These are phyloP conservation scores for Cantharis flavilabris DNA, from an alignment of 2,888 invertebrate genomes.

Conservation along the genomic window DNA sequence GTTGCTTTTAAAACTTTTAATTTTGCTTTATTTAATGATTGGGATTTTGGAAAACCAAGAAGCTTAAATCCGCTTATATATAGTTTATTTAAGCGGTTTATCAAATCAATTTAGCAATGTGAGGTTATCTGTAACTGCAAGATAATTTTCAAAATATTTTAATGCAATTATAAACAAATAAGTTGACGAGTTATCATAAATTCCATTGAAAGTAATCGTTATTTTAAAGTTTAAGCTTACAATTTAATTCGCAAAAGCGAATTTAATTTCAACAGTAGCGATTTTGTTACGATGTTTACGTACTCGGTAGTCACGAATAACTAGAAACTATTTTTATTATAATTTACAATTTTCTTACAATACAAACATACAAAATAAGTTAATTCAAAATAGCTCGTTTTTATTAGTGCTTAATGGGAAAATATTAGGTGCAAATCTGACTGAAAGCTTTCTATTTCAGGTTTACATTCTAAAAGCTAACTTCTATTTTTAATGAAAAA, in stretches of 20 bases:
- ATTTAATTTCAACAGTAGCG: neutral
- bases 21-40: neutral
- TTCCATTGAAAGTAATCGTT: neutral
- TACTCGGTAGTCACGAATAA: neutral
- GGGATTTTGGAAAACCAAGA: neutral
- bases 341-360: neutral
- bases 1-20: constrained; percentile 21
- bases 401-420: neutral
- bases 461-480: neutral
- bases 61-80: neutral
- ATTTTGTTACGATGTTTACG: neutral
- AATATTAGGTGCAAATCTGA: neutral
- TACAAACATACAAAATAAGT: neutral
- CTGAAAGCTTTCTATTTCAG: neutral
- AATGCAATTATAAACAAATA: neutral
- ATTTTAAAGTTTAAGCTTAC: neutral
- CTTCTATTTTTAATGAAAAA: neutral
- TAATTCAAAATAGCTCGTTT: neutral
- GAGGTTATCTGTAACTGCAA: neutral
- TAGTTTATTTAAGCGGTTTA: neutral
- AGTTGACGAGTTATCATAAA: neutral
- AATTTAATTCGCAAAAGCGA: neutral
- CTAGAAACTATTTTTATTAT: neutral
- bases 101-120: neutral
- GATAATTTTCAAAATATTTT: neutral